phyloP scores from a whole-genome alignment of 2,888 invertebrate genomes.

The Mythimna albipuncta region DNA sequence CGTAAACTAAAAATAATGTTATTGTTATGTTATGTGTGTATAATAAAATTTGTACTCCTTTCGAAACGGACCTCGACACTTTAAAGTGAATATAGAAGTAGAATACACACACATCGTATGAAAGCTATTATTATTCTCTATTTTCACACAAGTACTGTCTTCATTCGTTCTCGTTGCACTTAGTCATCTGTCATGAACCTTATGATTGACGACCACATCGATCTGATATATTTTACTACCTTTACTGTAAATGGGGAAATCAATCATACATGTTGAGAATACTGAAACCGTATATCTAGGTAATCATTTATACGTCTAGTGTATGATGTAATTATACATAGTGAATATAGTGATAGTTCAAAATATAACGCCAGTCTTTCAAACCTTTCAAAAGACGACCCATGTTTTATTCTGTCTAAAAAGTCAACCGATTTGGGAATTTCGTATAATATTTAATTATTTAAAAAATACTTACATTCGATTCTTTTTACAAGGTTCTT shows the following conservation, averaged over 20 bases:
- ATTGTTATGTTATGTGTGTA: too few species aligned
- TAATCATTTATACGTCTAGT: background rate
- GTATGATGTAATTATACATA: background rate
- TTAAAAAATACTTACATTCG: too few species aligned
- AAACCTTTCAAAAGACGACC: background rate
- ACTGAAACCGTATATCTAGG: background rate
- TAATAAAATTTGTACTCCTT: too few species aligned
- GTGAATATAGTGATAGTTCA: background rate
- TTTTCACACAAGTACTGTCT: constrained; percentile 13
- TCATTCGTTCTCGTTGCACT: constrained; percentile 12
- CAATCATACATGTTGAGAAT: constrained; percentile 10
- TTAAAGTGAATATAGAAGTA: too few species aligned
- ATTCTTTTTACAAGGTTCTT: too few species aligned
- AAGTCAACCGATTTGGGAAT: too few species aligned
- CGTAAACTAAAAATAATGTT: too few species aligned
- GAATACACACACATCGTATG: background rate
- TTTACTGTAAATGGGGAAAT: constrained; percentile 3
- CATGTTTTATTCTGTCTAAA: background rate
- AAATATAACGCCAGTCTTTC: background rate
- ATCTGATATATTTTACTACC: background rate
- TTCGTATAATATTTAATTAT: too few species aligned
- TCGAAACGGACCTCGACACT: too few species aligned
- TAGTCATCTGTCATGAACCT: background rate
- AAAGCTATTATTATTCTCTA: constrained; percentile 12
- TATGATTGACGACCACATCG: constrained; percentile 5